These are phyloP conservation scores for Bradysia coprophila DNA, from an alignment of 1,140 invertebrate species.

Conservation along the genomic window DNA sequence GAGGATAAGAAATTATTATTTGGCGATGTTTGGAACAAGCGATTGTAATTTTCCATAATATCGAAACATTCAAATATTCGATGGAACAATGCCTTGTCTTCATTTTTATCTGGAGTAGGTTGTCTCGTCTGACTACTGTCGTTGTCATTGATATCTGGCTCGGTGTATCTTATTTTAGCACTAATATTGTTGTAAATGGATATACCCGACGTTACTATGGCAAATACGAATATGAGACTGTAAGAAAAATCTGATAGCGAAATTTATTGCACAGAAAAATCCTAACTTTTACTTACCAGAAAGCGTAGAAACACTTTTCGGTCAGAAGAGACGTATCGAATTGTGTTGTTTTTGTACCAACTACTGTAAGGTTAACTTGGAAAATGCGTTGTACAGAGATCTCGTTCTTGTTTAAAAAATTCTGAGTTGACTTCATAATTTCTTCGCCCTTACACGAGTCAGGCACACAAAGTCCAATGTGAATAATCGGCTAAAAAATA, in stretches of 20 bases:
- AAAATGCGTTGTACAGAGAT: not conserved
- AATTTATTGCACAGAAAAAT: no score
- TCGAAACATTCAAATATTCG: not conserved
- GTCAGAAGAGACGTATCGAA: not conserved
- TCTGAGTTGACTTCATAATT: not conserved
- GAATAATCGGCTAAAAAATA: not conserved
- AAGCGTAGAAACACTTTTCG: not conserved
- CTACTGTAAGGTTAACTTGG: not conserved
- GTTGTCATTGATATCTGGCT: no score
- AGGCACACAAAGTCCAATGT: not conserved
- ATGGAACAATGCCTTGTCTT: no score
- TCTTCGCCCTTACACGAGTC: not conserved
- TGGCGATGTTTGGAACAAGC: not conserved
- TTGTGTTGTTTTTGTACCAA: not conserved
- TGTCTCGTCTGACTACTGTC: no score
- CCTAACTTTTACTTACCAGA: not conserved
- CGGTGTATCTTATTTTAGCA: no score
- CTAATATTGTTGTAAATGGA: no score
- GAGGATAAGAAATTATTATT: not conserved
- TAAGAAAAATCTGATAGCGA: no score
- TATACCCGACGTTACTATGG: no score
- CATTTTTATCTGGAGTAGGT: no score
- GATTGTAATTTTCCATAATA: not conserved
- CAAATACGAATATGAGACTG: no score
- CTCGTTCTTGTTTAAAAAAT: not conserved